Conservation (phyloP, 2,888 invertebrate species). For the Mycalesis mineus region DNA sequence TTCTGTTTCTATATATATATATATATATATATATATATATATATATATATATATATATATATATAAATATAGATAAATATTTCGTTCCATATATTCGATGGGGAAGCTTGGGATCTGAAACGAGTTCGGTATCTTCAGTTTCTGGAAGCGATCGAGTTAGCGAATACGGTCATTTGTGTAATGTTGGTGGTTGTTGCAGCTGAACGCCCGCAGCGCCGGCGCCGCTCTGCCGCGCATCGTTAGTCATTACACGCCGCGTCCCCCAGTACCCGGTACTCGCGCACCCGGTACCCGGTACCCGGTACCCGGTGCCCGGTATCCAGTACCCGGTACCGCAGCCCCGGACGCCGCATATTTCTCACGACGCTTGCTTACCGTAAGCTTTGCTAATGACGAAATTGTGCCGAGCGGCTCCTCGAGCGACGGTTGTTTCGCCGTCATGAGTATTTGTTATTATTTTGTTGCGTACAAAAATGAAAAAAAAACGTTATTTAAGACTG, state of each 20-base stretch:
- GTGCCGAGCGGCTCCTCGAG: conserved; percentile 47
- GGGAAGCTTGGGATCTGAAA: too few relatives aligned
- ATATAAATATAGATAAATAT: too few relatives aligned
- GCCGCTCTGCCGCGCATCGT: conserved; percentile 31
- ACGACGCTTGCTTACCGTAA: conserved; percentile 71
- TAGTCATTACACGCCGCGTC: conserved; percentile 35
- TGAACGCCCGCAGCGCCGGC: conserved; percentile 30
- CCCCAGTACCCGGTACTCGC: conserved; percentile 21
- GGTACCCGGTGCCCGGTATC: conserved; percentile 9
- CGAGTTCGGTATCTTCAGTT: too few relatives aligned
- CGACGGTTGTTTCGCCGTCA: conserved; percentile 42
- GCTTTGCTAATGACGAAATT: conserved; percentile 73
- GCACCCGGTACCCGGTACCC: conserved; percentile 26
- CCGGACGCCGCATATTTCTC: conserved; percentile 56
- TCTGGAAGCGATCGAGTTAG: too few relatives aligned
- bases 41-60: too few relatives aligned
- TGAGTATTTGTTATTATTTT: conserved; percentile 58
- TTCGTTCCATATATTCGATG: too few relatives aligned
- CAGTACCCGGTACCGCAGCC: conserved; percentile 25
- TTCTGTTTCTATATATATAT: too few relatives aligned
- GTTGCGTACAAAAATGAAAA: conserved; percentile 71
- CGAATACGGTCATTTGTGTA: background rate
- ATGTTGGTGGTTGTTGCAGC: conserved; percentile 26
- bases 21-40: too few relatives aligned
- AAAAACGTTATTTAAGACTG: conserved; percentile 72